Evolutionary conservation across 2,797 vertebrate species (phyloP).

Genomic region (Enteromius afrohamiltoni): DNA sequence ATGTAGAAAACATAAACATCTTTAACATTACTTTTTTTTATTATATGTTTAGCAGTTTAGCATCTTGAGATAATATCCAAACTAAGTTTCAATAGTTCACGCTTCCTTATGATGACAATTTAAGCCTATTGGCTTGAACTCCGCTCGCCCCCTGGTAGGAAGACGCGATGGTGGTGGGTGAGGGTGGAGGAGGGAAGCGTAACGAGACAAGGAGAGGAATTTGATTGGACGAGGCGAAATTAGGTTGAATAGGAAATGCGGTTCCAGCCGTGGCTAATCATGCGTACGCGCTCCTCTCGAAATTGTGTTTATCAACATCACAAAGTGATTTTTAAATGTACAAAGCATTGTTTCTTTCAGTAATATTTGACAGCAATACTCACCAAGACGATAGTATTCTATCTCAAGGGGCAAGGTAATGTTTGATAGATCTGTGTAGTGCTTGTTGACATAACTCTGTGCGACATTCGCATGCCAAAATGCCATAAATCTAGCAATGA

Average conservation of each 20-base stretch:
- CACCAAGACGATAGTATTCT: conserved; percentile 93
- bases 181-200: no score
- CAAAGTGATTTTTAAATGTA: background rate
- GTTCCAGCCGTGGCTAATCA: no score
- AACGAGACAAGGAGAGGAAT: no score
- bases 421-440: conserved; percentile 81
- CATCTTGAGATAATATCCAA: background rate
- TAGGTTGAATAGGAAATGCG: no score
- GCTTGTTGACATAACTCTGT: conserved; percentile 87
- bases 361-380: conserved; percentile 65
- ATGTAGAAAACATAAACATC: background rate
- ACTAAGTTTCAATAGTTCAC: background rate
- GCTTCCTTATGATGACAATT: no score
- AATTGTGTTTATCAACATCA: no score
- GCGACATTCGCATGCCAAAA: conserved; percentile 93
- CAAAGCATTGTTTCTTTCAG: background rate
- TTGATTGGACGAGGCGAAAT: no score
- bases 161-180: no score
- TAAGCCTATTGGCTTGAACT: no score
- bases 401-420: conserved; percentile 85
- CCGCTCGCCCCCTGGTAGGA: no score
- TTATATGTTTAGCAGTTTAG: background rate
- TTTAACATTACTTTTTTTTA: background rate
- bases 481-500: conserved; percentile 94
- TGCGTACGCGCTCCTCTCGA: no score